A percentile compares a stretch with the other conserved stretches of the same genome.
Conservation (phyloP, 2,797 vertebrate genomes). For the Lophotriccus pileatus region DNA sequence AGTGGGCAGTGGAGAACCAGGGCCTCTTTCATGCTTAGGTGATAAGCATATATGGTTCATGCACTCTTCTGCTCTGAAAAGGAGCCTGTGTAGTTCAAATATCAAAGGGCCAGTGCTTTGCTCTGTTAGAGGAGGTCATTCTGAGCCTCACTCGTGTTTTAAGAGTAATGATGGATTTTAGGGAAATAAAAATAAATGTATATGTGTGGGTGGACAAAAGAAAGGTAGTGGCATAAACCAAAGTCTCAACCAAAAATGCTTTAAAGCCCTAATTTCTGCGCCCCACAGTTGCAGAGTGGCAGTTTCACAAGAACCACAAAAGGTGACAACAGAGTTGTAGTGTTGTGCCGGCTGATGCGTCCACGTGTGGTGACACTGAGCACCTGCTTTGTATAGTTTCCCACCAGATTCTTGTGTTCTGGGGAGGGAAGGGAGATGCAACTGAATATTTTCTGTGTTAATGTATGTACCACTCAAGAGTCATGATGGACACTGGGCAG, state of each 20-base stretch:
- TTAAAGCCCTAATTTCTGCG: not conserved
- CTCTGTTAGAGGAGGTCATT: not conserved
- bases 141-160: not conserved
- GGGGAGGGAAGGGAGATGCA: not conserved
- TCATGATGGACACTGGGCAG: not conserved
- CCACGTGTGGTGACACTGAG: not conserved
- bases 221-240: not conserved
- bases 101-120: not conserved
- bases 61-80: not conserved
- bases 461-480: not conserved
- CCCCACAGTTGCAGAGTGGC: not conserved
- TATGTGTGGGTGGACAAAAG: not conserved
- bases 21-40: not conserved
- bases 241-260: not conserved
- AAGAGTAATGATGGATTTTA: not conserved
- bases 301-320: not conserved
- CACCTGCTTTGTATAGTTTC: not conserved
- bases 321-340: not conserved
- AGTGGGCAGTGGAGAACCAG: not conserved
- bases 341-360: not conserved
- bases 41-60: not conserved
- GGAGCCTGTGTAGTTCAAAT: not conserved
- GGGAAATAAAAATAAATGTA: not conserved
- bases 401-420: not conserved
- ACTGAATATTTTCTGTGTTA: not conserved